Percentiles rank a stretch among this genome's conserved stretches.
These are phyloP conservation scores for Probaryconus sp. DNA, from an alignment of 1,140 invertebrate species.

Conservation along the genomic window DNA sequence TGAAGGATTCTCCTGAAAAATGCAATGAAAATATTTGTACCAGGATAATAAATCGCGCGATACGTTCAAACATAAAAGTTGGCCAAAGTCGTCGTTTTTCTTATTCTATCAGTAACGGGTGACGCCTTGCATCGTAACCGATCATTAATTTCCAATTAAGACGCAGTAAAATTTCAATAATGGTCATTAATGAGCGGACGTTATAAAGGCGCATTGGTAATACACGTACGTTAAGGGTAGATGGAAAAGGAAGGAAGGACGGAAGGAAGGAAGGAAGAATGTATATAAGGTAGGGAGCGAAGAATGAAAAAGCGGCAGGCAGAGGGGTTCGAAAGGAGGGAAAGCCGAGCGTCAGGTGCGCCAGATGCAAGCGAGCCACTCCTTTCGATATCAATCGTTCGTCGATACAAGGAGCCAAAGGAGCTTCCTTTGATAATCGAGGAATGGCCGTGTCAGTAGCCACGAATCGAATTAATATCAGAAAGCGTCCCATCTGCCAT, in stretches of 20 bases:
- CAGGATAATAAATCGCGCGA: no score
- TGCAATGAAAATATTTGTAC: no score
- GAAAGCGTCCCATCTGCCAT: conserved; percentile 58
- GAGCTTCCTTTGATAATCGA: conserved; percentile 61
- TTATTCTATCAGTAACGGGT: conserved; percentile 62
- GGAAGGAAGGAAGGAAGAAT: conserved; percentile 56
- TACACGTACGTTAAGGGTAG: conserved; percentile 65
- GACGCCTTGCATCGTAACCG: conserved; percentile 66
- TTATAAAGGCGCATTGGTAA: conserved; percentile 69
- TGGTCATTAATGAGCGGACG: conserved; percentile 77
- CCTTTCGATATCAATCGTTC: conserved; percentile 75
- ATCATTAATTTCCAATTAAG: conserved; percentile 78
- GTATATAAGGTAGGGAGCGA: conserved; percentile 72
- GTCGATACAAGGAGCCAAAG: conserved; percentile 71
- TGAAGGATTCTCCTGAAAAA: no score
- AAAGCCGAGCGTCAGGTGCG: conserved; percentile 75
- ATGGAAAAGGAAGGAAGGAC: conserved; percentile 58
- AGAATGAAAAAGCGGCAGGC: conserved; percentile 60
- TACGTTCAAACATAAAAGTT: conserved; percentile 9
- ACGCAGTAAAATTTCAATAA: conserved; percentile 79
- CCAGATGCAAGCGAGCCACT: conserved; percentile 73
- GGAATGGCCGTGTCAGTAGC: conserved; percentile 49
- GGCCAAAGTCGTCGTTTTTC: conserved; percentile 23
- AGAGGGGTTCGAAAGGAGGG: conserved; percentile 54
- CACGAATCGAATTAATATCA: conserved; percentile 58